phyloP scores from a whole-genome alignment of 2,888 invertebrate species.

The Metellina segmentata region DNA sequence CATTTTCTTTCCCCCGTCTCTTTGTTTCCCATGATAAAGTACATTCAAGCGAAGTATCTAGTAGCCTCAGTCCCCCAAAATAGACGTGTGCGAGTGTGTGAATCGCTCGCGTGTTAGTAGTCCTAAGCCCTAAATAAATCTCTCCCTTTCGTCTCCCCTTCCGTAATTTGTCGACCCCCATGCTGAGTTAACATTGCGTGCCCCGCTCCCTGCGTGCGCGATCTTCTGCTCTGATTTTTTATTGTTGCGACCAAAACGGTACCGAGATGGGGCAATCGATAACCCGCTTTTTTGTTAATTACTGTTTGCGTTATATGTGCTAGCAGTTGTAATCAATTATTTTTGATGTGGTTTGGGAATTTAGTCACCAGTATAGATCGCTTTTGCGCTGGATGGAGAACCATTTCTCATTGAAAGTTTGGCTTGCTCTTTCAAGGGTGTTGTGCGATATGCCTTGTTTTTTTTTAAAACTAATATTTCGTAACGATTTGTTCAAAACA shows the following conservation, averaged over 20 bases:
- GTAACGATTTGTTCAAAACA: too few species aligned
- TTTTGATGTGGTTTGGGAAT: not conserved
- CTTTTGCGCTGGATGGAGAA: not conserved
- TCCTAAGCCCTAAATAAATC: conserved; percentile 46
- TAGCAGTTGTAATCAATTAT: not conserved
- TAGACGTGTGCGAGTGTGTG: not conserved
- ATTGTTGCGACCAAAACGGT: not conserved
- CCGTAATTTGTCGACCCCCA: conserved; percentile 17
- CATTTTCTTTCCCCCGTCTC: not conserved
- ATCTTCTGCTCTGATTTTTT: not conserved
- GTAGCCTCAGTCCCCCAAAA: not conserved
- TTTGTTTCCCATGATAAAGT: too few species aligned
- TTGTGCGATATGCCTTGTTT: too few species aligned
- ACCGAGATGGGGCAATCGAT: conserved; percentile 5
- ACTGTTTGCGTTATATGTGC: not conserved
- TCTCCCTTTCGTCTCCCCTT: conserved; percentile 6
- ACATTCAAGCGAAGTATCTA: too few species aligned
- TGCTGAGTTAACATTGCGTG: not conserved
- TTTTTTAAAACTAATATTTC: too few species aligned
- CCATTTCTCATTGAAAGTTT: too few species aligned
- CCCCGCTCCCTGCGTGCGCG: conserved; percentile 7
- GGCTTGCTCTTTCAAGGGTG: too few species aligned
- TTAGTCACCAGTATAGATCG: not conserved
- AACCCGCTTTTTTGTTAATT: conserved; percentile 6
- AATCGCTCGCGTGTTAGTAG: conserved; percentile 25